Evolutionary conservation across 1,140 invertebrate species (phyloP).

Genomic region (Cecropterus lyciades): DNA sequence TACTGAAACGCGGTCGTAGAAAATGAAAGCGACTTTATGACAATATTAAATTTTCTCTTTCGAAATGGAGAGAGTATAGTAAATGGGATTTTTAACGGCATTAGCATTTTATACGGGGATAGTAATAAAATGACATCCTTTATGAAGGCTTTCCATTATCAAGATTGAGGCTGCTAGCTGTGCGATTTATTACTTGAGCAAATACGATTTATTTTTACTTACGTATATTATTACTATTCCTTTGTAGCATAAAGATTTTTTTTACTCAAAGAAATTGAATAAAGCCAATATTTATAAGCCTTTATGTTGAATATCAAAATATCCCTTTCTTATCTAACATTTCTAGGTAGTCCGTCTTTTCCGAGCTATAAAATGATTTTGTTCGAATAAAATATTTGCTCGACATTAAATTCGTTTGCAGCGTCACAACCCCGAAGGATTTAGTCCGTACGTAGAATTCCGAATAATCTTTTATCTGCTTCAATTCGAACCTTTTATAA

Average conservation of each 20-base stretch:
- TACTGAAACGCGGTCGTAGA: not conserved
- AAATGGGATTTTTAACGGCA: conserved; percentile 1
- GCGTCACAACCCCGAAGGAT: conserved; percentile 4
- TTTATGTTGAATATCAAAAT: not conserved
- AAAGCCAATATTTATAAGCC: not conserved
- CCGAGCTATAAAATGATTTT: conserved; percentile 11
- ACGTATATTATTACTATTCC: no score
- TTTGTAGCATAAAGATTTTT: no score
- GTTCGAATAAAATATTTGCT: conserved; percentile 14
- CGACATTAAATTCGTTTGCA: conserved; percentile 14
- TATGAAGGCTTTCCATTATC: not conserved
- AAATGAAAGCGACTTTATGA: conserved; percentile 18
- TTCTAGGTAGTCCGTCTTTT: not conserved
- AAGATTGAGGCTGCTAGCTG: not conserved
- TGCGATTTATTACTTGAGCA: not conserved
- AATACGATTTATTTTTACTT: no score
- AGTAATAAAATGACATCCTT: not conserved
- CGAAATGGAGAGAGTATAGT: not conserved
- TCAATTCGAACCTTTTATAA: not conserved
- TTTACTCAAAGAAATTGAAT: no score
- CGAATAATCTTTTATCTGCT: not conserved
- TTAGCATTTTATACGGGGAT: not conserved
- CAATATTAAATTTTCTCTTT: conserved; percentile 14
- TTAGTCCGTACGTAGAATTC: not conserved
- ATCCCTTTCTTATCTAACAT: not conserved